Conservation (phyloP, 2,113 vertebrate species). For the rabbit (Oryctolagus cuniculus) region mOryCun1.1 NC_091439.1:29262501-29263000, state of each 20-base stretch:
- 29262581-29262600: not conserved
- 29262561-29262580: not conserved
- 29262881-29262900: not conserved
- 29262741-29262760: not conserved
- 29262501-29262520: not conserved
- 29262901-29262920: not conserved
- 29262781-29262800: not conserved
- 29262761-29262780: not conserved
- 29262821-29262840: not conserved
- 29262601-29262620: not conserved
- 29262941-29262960: conserved; percentile 11
- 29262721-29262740: not conserved
- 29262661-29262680: not conserved
- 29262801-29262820: not conserved
- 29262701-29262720: not conserved
- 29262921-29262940: not conserved
- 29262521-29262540: not conserved
- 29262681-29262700: not conserved
- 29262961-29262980: not conserved
- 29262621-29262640: not conserved
- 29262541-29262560: not conserved
- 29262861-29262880: not conserved
- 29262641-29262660: not conserved
- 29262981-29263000: not conserved
- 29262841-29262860: not conserved